Evolutionary conservation across 2,797 vertebrate species (phyloP).

Genomic region (Lophius americanus): DNA sequence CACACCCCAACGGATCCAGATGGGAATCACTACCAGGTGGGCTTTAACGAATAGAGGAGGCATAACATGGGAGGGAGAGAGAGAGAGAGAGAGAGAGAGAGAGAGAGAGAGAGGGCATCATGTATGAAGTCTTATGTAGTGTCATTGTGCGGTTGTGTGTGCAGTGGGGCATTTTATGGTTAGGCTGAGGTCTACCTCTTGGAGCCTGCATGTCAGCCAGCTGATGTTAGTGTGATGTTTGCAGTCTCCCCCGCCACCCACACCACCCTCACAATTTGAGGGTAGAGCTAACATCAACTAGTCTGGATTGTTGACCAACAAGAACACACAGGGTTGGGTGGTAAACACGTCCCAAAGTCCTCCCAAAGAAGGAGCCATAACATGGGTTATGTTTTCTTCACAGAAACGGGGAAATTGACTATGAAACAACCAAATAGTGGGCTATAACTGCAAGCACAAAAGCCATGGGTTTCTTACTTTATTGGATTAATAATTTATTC

Average conservation of each 20-base stretch:
- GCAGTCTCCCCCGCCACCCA: slow-evolving; percentile 10
- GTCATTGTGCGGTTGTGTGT: slow-evolving; percentile 31
- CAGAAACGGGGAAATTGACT: too few species aligned
- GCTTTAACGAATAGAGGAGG: slow-evolving; percentile 9
- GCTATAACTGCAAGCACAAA: too few species aligned
- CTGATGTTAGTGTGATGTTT: slow-evolving; percentile 41
- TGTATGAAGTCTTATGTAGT: slow-evolving; percentile 40
- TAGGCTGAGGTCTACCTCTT: slow-evolving; percentile 54
- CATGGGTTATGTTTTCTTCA: too few species aligned
- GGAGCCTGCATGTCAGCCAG: slow-evolving; percentile 52
- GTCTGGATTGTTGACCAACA: slow-evolving; percentile 6
- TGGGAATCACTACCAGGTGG: slow-evolving; percentile 62
- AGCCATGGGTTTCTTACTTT: too few species aligned
- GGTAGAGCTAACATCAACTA: slow-evolving; percentile 7
- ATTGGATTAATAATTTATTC: too few species aligned
- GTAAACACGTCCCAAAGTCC: not conserved
- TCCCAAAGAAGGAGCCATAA: too few species aligned
- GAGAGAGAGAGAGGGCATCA: slow-evolving; percentile 24
- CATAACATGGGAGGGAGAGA: slow-evolving; percentile 2
- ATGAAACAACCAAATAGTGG: too few species aligned
- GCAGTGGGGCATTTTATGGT: slow-evolving; percentile 53
- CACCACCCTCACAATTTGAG: slow-evolving; percentile 8
- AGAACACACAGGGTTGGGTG: not conserved
- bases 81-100: not conserved
- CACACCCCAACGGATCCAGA: slow-evolving; percentile 52